Evolutionary conservation across 2,888 invertebrate species (phyloP), one percentile per base, ranked within the genome.

Genomic region (Plemyria rubiginata): DNA sequence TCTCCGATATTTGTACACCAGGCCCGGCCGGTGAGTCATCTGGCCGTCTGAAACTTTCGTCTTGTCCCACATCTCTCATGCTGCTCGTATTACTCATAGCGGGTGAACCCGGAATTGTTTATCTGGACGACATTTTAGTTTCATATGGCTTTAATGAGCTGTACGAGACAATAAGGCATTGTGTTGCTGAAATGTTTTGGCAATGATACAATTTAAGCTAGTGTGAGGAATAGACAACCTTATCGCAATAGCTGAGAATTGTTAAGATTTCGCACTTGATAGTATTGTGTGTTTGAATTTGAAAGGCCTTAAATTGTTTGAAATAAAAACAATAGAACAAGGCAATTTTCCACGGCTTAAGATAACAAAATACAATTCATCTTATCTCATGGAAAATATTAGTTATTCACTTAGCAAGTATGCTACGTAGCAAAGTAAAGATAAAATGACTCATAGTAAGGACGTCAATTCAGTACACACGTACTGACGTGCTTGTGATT

Each of bases 41-140:
- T 79, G 76, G 77, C 77, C 82, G 92, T 90, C 91, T 91, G 89
- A 86, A 87, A 86, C 86, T 86, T 85, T 80, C 86, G 87, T 84
- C 87, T 88, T 90, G 90, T 88, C 86, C 92, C 86, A 91, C 85
- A 91, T 92, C 90, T 89, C 88, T 83, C 86, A 86, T 41, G 51
- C 84, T 84, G 77, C 79, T 81, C 75, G 84, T 78, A 87, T 92
- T 91, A 92, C 87, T 91, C 92, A 92, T 81, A 79, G 80, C 79
- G 80, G 81, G 84, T 77, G 83, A 89, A 90, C 90, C 90, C 91
- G 91, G 89, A 90, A 91, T 88, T 76, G 77, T 78, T 82, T 84
- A 81, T 76, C 60, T 62, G 46, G 59, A 64, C 22, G 70, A 66
- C 59, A 62, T 67, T 71, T 64, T 67, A 61, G 66, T 66, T 54